phyloP scores from a whole-genome alignment of 2,797 vertebrate species.

The Percopsis omiscomaycus region DNA sequence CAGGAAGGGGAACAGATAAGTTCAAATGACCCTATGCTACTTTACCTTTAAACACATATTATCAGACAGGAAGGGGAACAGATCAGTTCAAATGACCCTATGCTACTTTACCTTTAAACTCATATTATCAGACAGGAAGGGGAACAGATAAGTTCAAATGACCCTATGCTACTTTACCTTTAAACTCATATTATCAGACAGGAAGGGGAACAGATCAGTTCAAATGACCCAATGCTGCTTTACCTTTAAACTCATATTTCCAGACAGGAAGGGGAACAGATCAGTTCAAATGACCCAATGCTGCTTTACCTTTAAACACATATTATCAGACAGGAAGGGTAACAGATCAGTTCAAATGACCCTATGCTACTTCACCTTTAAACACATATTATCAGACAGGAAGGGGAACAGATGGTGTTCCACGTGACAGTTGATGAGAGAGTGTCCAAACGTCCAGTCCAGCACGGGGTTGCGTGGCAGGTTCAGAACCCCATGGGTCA shows the following conservation, averaged over 20 bases:
- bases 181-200: conserved; percentile 94
- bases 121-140: conserved; percentile 91
- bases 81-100: conserved; percentile 49
- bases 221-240: too few species aligned
- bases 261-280: conserved; percentile 89
- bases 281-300: conserved; percentile 35
- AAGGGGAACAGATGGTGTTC: conserved; percentile 94
- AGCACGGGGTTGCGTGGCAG: conserved; percentile 84
- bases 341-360: conserved; percentile 77
- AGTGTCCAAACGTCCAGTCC: conserved; percentile 92
- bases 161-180: conserved; percentile 75
- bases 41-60: conserved; percentile 94
- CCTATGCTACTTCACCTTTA: conserved; percentile 78
- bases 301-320: conserved; percentile 88
- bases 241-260: conserved; percentile 96
- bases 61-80: conserved; percentile 91
- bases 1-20: conserved; percentile 89
- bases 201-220: conserved; percentile 84
- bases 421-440: conserved; percentile 91
- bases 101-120: conserved; percentile 84
- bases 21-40: too few species aligned
- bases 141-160: conserved; percentile 83
- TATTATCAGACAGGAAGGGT: conserved; percentile 89
- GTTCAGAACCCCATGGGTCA: conserved; percentile 90
- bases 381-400: conserved; percentile 93